These are phyloP conservation scores for Andrena bicolor DNA, from an alignment of 2,888 invertebrate genomes.

Conservation along the genomic window DNA sequence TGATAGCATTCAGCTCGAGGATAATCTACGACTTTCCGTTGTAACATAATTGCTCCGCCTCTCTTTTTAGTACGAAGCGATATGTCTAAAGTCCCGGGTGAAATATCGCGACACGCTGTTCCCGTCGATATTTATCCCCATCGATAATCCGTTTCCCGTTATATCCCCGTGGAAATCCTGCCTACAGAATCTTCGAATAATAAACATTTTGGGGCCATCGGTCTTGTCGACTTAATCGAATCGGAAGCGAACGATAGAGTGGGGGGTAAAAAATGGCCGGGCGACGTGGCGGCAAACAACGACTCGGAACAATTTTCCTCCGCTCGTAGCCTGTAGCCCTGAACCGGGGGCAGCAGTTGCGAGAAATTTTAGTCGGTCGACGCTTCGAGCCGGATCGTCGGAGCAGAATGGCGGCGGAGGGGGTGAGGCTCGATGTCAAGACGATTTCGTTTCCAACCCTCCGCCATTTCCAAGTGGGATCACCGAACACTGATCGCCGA, in stretches of 20 bases:
- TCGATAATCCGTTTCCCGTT: conserved; percentile 14
- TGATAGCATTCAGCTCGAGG: neutral
- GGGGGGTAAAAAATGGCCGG: neutral
- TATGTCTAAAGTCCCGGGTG: neutral
- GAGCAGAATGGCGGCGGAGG: conserved; percentile 17
- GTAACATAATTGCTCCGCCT: neutral
- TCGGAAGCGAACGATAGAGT: neutral
- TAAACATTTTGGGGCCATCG: conserved; percentile 22
- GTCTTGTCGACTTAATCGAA: conserved; percentile 23
- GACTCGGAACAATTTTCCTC: conserved; percentile 2
- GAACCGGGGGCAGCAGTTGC: conserved; percentile 33
- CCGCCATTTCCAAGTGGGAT: conserved; percentile 67
- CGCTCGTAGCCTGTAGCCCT: conserved; percentile 3
- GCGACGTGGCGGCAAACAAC: conserved; percentile 34
- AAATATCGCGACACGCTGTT: neutral
- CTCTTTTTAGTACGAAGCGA: neutral
- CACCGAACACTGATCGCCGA: conserved; percentile 75
- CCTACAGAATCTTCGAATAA: neutral
- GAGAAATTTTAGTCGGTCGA: conserved; percentile 61
- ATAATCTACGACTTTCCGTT: neutral
- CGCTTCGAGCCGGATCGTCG: conserved; percentile 55
- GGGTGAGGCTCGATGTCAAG: conserved; percentile 54
- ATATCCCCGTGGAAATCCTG: conserved; percentile 4
- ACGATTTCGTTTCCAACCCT: conserved; percentile 62
- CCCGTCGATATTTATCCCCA: conserved; percentile 1